Evolutionary conservation across 2,797 vertebrate genomes (phyloP).

Genomic region (Pangasius macronema): DNA sequence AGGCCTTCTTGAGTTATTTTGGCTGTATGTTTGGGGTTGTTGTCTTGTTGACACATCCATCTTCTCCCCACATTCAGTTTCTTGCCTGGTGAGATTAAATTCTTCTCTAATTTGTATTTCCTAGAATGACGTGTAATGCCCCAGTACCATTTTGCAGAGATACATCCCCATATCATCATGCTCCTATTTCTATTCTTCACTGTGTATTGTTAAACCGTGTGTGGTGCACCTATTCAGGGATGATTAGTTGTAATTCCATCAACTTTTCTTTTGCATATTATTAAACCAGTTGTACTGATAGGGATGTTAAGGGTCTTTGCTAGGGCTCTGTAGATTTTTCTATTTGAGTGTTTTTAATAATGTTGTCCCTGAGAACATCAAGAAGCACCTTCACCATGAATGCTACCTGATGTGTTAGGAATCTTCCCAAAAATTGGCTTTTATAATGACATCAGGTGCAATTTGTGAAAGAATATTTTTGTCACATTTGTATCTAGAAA

Average conservation of each 20-base stretch:
- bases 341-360: not conserved
- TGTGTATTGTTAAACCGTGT: not conserved
- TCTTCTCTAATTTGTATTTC: too few relatives aligned
- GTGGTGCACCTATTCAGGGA: not conserved
- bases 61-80: too few relatives aligned
- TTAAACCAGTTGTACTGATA: too few relatives aligned
- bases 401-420: not conserved
- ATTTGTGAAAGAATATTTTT: not conserved
- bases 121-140: too few relatives aligned
- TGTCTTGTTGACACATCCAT: not conserved
- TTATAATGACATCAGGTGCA: not conserved
- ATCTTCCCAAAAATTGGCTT: not conserved
- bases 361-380: not conserved
- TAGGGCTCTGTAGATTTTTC: not conserved
- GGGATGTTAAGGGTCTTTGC: too few relatives aligned
- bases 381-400: not conserved
- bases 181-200: too few relatives aligned
- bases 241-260: not conserved
- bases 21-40: conserved; percentile 1
- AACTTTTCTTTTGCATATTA: not conserved
- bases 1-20: not conserved
- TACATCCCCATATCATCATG: too few relatives aligned
- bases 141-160: too few relatives aligned
- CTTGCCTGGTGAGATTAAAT: too few relatives aligned
- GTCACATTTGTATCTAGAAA: not conserved